These are phyloP conservation scores for Nowickia ferox DNA, from an alignment of 2,888 invertebrate species.

Conservation along the genomic window DNA sequence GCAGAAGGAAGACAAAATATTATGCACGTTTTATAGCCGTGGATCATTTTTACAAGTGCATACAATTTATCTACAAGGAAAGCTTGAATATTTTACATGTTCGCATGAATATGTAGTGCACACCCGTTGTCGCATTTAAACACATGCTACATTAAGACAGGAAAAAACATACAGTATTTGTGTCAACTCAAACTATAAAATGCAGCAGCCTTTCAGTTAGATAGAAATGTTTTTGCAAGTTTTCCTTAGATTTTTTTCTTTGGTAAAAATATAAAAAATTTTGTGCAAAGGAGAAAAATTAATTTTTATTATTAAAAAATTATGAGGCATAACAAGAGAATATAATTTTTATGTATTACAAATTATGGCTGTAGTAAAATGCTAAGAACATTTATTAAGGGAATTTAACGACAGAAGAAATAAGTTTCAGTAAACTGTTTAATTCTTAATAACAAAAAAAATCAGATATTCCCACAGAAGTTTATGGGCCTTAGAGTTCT, in stretches of 20 bases:
- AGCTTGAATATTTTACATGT: constrained; percentile 14
- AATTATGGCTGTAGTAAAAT: constrained; percentile 9
- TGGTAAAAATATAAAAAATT: constrained; percentile 5
- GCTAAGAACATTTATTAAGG: not conserved
- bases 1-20: constrained; percentile 3
- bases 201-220: constrained; percentile 1
- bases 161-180: not conserved
- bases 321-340: constrained; percentile 40
- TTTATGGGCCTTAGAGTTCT: too few species aligned
- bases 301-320: constrained; percentile 58
- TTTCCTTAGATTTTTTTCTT: not conserved
- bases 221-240: constrained; percentile 11
- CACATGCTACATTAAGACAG: not conserved
- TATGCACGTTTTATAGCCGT: constrained; percentile 23
- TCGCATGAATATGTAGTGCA: constrained; percentile 28
- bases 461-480: too few species aligned
- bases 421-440: too few species aligned
- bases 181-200: constrained; percentile 15
- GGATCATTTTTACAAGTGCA: constrained; percentile 50
- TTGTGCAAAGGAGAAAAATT: constrained; percentile 17
- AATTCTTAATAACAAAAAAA: too few species aligned
- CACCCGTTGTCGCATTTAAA: constrained; percentile 14
- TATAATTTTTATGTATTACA: not conserved
- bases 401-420: too few species aligned
- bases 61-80: constrained; percentile 47